Percentiles rank a stretch among this genome's conserved stretches.
Evolutionary conservation across 2,113 vertebrate genomes (phyloP).

Genomic region (Tor tambroides): DNA sequence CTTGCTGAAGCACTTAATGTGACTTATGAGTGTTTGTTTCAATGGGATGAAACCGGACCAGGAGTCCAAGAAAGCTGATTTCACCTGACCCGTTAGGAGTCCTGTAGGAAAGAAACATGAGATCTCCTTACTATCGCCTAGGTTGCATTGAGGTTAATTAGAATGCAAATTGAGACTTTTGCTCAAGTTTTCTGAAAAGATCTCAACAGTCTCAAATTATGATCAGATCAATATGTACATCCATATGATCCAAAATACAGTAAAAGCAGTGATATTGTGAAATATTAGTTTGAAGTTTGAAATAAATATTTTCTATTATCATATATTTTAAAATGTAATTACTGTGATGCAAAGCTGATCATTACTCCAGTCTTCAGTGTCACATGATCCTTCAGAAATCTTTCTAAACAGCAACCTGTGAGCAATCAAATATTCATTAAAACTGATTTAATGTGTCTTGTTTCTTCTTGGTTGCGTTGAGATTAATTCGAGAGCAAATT

Average conservation of each 20-base stretch:
- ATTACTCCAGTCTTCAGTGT: not conserved
- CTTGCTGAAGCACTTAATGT: conserved; percentile 55
- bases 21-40: conserved; percentile 60
- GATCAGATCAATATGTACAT: no score
- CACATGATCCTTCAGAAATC: not conserved
- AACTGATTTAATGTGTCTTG: not conserved
- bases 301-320: not conserved
- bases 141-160: not conserved
- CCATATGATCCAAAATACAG: not conserved
- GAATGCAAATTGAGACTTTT: not conserved
- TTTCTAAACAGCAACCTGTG: not conserved
- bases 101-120: not conserved
- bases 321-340: not conserved
- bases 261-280: not conserved
- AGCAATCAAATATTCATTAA: not conserved
- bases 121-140: not conserved
- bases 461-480: not conserved
- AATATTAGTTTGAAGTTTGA: not conserved
- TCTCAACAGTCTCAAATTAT: not conserved
- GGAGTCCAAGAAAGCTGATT: not conserved
- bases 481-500: not conserved
- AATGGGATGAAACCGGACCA: conserved; percentile 44
- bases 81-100: not conserved
- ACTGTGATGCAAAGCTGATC: not conserved
- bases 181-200: not conserved